Conservation (phyloP, 2,888 invertebrate species). For the Drosophila mayaguana region DNA sequence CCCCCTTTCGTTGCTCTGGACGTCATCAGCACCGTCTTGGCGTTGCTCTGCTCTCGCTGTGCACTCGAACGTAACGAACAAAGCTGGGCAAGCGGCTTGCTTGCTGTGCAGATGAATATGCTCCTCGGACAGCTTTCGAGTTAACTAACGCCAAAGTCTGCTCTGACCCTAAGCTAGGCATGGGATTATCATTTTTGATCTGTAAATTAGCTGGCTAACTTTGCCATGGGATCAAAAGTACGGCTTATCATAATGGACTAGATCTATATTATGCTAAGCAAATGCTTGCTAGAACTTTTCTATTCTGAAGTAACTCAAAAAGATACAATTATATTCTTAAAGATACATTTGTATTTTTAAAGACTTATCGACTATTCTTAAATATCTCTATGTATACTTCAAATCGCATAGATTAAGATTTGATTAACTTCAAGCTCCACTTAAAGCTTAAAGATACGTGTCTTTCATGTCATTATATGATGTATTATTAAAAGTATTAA, state of each 20-base stretch:
- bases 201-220: not conserved
- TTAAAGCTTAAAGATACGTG: no score
- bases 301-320: not conserved
- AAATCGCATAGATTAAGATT: no score
- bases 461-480: no score
- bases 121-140: not conserved
- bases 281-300: not conserved
- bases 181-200: conserved; percentile 2
- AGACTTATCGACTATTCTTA: no score
- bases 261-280: not conserved
- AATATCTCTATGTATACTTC: no score
- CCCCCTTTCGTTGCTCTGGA: conserved; percentile 5
- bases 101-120: conserved; percentile 19
- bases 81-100: conserved; percentile 12
- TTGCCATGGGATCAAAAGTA: no score
- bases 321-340: not conserved
- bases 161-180: conserved; percentile 13
- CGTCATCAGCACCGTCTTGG: conserved; percentile 29
- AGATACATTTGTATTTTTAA: not conserved
- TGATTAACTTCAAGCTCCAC: no score
- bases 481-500: no score
- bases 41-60: conserved; percentile 24
- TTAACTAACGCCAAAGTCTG: not conserved
- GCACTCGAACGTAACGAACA: conserved; percentile 51
- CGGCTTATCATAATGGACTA: not conserved